Base-by-base conservation (phyloP, 1,140 invertebrate species). In the Parapsyche elsis region DNA sequence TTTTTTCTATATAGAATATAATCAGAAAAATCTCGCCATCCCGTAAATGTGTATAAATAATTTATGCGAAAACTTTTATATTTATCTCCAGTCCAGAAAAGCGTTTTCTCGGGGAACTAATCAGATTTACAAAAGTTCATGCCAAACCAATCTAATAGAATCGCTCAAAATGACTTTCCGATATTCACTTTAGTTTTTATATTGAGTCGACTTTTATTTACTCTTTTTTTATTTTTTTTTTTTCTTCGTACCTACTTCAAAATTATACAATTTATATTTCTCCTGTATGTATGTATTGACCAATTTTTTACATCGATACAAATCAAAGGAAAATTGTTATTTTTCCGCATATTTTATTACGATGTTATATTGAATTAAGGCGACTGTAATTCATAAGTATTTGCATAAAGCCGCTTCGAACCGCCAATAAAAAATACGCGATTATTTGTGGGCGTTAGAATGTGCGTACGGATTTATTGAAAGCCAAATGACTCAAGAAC, bases 141-240 rank as follows among this genome's bases (percentile, higher is more conserved):
- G 71, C 80, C 87, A 85, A 87, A 85, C 87, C 84, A 88, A 87
- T 87, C 86, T 88, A 88, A 88, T 88, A 88, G 87, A 89, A 89
- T 88, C 86, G 87, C 85, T 84, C 84, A 83, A 83, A 87, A 88
- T 88, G 86, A 86, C 85, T 88, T 89, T 88, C 86, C 88, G 85
- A 89, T 89, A 88, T 88, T 87, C 87, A 88, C 86, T 85, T 86
- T 87, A 70, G 21, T 83, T 80, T 79, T 80, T 83, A 61, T 61
- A 61, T 61, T 21, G 59, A 21, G 49, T 53, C 49, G 10, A 2
- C 49, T 53, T 53, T 53, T 53, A 53, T 53, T 53, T 53, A 53
- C 12, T 53, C 49, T 53, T 53, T 53, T 53, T 16, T 67, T n/a
- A n/a, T n/a, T n/a, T 16, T 23, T 4, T 67, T 38, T 38, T 38